A percentile compares a stretch with the other conserved stretches of the same genome.
phyloP scores from a whole-genome alignment of 2,113 vertebrate species.

The Dasyornis broadbenti region DNA sequence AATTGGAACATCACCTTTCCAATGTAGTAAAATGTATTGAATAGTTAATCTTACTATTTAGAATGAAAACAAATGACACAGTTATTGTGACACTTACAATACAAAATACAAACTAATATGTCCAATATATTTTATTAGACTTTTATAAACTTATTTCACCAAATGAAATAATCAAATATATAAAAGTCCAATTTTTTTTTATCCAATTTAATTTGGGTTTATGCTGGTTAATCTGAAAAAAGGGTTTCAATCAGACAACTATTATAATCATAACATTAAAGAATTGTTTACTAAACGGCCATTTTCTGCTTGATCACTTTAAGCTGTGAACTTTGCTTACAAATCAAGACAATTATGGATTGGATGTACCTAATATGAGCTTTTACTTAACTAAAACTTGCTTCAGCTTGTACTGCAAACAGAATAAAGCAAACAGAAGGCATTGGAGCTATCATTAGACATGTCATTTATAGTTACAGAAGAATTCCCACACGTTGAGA shows the following conservation, averaged over 20 bases:
- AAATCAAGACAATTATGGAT: not conserved
- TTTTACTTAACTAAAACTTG: constrained; percentile 1
- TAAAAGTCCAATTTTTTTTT: not conserved
- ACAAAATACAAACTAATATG: not conserved
- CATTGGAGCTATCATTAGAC: not conserved
- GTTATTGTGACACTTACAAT: not conserved
- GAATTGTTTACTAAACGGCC: not conserved
- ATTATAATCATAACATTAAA: not conserved
- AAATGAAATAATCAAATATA: not conserved
- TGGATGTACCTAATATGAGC: not conserved
- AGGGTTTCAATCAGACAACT: not conserved
- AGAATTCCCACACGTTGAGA: not conserved
- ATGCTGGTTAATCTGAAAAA: not conserved
- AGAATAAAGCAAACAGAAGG: not conserved
- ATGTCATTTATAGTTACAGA: not conserved
- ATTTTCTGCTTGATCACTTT: not conserved
- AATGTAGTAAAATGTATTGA: not conserved
- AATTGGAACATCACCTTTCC: not conserved
- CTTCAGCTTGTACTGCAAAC: constrained; percentile 4
- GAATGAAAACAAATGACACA: not conserved
- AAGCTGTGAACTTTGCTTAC: not conserved
- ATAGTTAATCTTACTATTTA: not conserved
- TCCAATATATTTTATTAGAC: not conserved
- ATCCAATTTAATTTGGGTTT: not conserved
- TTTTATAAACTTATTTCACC: not conserved